These are phyloP conservation scores for Rhinolophus ferrumequinum DNA, from an alignment of 2,113 vertebrate genomes.

Conservation along the genomic window DNA sequence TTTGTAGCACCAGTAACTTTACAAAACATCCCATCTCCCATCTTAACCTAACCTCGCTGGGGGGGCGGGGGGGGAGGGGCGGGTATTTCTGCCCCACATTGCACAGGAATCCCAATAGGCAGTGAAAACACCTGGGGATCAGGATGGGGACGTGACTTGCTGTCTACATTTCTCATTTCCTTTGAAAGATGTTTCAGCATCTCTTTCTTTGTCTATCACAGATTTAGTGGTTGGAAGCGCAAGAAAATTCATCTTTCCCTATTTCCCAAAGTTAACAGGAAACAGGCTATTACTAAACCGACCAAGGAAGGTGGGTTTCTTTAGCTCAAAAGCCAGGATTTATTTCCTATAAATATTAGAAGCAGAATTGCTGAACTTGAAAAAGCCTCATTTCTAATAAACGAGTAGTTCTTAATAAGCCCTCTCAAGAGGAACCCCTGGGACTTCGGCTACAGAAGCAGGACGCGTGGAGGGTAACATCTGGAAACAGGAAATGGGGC, in stretches of 20 bases:
- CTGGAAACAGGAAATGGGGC: neutral
- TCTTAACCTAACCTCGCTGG: too few relatives aligned
- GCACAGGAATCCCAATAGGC: neutral
- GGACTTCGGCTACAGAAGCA: neutral
- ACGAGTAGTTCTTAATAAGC: neutral
- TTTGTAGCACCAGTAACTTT: neutral
- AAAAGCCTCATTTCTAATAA: neutral
- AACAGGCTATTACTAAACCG: neutral
- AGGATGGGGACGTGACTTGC: rapidly evolving
- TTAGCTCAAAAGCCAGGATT: neutral
- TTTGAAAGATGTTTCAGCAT: neutral
- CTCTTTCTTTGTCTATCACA: neutral
- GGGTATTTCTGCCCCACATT: neutral
- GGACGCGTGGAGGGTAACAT: rapidly evolving
- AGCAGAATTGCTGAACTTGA: neutral
- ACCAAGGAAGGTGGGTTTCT: neutral
- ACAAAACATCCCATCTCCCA: neutral
- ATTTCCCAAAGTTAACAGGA: neutral
- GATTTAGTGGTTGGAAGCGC: neutral
- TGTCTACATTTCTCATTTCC: neutral
- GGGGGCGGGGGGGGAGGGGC: too few relatives aligned
- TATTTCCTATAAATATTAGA: neutral
- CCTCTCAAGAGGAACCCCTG: neutral
- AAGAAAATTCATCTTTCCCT: neutral
- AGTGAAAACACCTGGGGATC: rapidly evolving